Base-by-base conservation (phyloP, 2,797 vertebrate genomes). In the Karalla daura region DNA sequence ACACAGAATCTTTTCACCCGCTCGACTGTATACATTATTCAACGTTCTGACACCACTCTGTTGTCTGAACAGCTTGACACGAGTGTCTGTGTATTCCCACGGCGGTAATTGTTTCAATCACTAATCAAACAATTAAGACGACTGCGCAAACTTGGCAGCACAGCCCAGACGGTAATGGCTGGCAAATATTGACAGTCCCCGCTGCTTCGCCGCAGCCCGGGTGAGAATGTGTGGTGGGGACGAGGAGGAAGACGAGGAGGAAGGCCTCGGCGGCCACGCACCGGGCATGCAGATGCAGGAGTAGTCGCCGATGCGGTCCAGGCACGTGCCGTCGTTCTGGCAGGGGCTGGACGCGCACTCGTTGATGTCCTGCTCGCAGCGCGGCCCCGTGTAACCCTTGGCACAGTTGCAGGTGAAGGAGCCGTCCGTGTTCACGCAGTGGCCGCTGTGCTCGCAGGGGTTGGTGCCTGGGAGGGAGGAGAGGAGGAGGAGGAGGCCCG, bases 281-380 rank as follows among this genome's bases (percentile, higher is more conserved):
- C 90, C 91, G 2, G 86, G 83, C 97, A 98, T 98, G 88, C 97
- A 98, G 77, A 98, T 95, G 76, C 97, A 98, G 0, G 92, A 95
- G 91, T 98, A 98, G 23, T 93, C 95, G 24, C 97, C 97, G 0
- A 98, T 98, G 81, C 98, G 96, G 86, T 98, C 97, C 88, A 98
- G 90, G 66, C 97, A 98, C 54, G 97, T 98, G 86, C 96, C 97
- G 7, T 98, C 97, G 0, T 98, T 98, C 62, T 94, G 95, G 77
- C 97, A 98, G 0, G 97, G 97, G 77, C 88, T 95, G 0, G 96
- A 96, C 11, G 94, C 93, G n/a, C 97, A 98, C 67, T 98, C 96
- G 0, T 97, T 98, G 76, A 98, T 92, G 64, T 98, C 97, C 87
- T 95, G 94, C 74, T 98, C 97, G 0, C 97, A 98, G 36, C 96